Conservation (phyloP, 2,113 vertebrate genomes). For the Salvelinus namaycush region DNA sequence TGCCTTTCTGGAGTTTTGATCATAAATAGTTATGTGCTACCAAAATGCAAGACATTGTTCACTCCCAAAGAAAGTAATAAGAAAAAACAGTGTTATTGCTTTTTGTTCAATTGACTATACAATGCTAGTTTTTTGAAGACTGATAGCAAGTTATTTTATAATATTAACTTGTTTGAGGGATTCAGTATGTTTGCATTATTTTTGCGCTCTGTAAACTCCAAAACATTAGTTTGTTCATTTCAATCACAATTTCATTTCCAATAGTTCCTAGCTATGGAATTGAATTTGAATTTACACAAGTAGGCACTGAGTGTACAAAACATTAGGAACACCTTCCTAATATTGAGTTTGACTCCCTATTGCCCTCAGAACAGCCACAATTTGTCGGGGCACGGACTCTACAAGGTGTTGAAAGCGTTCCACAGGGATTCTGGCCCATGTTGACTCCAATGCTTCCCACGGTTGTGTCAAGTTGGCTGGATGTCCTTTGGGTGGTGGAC, state of each 20-base stretch:
- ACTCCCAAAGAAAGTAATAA: background rate
- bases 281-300: background rate
- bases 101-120: background rate
- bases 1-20: constrained; percentile 74
- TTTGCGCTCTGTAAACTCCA: background rate
- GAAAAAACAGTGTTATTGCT: background rate
- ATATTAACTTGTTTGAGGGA: background rate
- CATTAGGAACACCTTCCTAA: too few species aligned
- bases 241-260: background rate
- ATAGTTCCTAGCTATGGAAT: too few species aligned
- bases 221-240: background rate
- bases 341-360: too few species aligned
- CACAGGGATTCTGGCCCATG: too few species aligned
- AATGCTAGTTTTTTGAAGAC: background rate
- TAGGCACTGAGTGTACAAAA: background rate
- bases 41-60: constrained; percentile 39
- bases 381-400: too few species aligned
- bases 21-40: constrained; percentile 68
- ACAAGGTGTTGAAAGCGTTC: too few species aligned
- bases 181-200: background rate
- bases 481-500: too few species aligned
- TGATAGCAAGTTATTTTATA: too few species aligned
- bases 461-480: too few species aligned
- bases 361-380: too few species aligned
- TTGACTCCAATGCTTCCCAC: too few species aligned